Conservation (phyloP, 2,888 invertebrate species). For the Palloptera scutellata region DNA sequence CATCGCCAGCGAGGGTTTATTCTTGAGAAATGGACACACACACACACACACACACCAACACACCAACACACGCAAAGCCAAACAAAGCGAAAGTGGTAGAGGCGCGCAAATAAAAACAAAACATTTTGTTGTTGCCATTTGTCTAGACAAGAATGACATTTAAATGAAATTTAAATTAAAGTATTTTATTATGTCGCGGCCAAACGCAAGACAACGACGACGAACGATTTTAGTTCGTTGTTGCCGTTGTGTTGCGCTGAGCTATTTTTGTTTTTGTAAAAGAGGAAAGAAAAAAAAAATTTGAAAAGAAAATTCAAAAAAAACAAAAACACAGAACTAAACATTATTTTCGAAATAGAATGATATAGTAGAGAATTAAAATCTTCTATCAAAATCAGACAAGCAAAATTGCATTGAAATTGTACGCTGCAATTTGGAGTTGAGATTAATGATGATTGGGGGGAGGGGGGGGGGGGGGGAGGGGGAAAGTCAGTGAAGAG, state of each 20-base stretch:
- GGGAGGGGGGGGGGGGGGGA: too few relatives aligned
- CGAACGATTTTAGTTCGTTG: not conserved
- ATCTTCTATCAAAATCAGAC: too few relatives aligned
- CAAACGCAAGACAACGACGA: not conserved
- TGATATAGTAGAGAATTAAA: too few relatives aligned
- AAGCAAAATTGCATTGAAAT: too few relatives aligned
- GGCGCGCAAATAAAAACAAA: not conserved
- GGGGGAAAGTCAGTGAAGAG: too few relatives aligned
- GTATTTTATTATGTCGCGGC: slow-evolving; percentile 1
- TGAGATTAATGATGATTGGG: too few relatives aligned
- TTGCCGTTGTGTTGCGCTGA: not conserved
- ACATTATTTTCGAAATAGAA: too few relatives aligned
- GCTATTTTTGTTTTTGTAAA: not conserved
- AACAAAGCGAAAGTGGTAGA: not conserved
- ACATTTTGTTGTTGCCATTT: slow-evolving; percentile 26
- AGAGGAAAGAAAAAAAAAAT: not conserved
- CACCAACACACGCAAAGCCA: not conserved
- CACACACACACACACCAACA: not conserved
- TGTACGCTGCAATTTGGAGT: too few relatives aligned
- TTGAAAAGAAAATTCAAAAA: not conserved
- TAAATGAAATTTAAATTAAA: slow-evolving; percentile 43
- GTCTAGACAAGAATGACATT: slow-evolving; percentile 59
- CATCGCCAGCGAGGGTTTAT: too few relatives aligned
- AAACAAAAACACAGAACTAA: not conserved
- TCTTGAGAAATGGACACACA: not conserved